These are phyloP conservation scores for Orientallactaga bullata DNA, from an alignment of 2,113 vertebrate species.

Conservation along the genomic window DNA sequence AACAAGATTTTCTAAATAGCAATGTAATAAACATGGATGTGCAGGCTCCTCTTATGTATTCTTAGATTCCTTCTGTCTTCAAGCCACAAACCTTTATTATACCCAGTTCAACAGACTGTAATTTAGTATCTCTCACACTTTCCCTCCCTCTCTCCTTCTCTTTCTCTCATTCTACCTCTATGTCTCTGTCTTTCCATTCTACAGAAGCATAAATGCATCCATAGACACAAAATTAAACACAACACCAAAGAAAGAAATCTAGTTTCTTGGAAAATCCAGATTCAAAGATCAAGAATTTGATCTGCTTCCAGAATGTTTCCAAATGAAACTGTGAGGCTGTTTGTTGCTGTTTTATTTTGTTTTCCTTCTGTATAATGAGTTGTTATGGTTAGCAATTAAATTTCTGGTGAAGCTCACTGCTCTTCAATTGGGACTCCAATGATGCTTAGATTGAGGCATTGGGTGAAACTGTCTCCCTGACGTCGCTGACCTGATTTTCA, in stretches of 20 bases:
- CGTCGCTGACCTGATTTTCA: neutral
- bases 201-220: neutral
- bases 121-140: neutral
- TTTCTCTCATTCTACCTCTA: neutral
- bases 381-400: neutral
- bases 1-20: neutral
- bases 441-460: neutral
- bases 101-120: neutral
- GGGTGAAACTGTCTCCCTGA: neutral
- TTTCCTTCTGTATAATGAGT: neutral
- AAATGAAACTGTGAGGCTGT: neutral
- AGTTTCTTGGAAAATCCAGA: slow-evolving; percentile 27
- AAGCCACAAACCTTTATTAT: neutral
- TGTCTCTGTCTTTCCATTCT: too few species aligned
- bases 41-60: neutral
- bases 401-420: neutral
- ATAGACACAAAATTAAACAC: slow-evolving; percentile 5
- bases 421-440: neutral
- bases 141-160: neutral
- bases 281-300: slow-evolving; percentile 29
- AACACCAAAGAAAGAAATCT: neutral
- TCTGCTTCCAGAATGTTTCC: neutral
- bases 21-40: too few species aligned
- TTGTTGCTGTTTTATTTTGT: neutral
- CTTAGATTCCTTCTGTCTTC: slow-evolving; percentile 1